Evolutionary conservation across 2,888 invertebrate genomes (phyloP), one percentile per base, ranked within the genome.

Genomic region (Leptinotarsa peninsularis): DNA sequence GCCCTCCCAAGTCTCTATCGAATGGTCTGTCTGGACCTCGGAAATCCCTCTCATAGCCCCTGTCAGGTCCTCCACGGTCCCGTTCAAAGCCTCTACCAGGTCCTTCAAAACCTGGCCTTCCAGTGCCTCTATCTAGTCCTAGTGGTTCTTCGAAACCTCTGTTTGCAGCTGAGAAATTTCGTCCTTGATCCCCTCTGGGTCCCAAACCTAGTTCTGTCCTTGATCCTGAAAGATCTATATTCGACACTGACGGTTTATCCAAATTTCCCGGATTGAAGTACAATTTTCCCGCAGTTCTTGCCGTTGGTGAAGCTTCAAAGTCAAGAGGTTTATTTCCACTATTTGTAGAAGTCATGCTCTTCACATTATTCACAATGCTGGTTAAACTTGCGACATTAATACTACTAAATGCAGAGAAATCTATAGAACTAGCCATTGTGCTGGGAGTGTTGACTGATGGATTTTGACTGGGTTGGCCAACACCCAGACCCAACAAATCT

Each of bases 331-430:
- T 69, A 17, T 74, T 68, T 13, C 18, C 49, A 18, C 7, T n/a
- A n/a, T 75, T 56, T 13, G 58, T 69, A 18, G 71, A 67, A 54
- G 75, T 50, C 69, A 77, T 63, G 58, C 75, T 82, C 74, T 85
- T 83, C 3, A 84, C 84, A 66, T 81, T 85, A 66, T 82, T 85
- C n/a, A 86, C 82, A 56, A 86, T 86, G 75, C 81, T 84, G 18
- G 84, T 84, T 67, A 86, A 79, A 81, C 77, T 86, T 4, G 83
- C 84, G 70, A 86, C 78, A 70, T 83, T 85, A 67, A 86, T 85
- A 66, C 78, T 79, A 49, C 79, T 79, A 49, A 85, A 70, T 72
- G 82, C 82, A 3, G 82, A 78, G 10, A 85, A 80, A 66, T 85
- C 83, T 4, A 82, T 80, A 1, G 84, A 79, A 71, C 79, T 71